These are phyloP conservation scores for Blennius ocellaris DNA, from an alignment of 2,113 vertebrate genomes.

Conservation along the genomic window DNA sequence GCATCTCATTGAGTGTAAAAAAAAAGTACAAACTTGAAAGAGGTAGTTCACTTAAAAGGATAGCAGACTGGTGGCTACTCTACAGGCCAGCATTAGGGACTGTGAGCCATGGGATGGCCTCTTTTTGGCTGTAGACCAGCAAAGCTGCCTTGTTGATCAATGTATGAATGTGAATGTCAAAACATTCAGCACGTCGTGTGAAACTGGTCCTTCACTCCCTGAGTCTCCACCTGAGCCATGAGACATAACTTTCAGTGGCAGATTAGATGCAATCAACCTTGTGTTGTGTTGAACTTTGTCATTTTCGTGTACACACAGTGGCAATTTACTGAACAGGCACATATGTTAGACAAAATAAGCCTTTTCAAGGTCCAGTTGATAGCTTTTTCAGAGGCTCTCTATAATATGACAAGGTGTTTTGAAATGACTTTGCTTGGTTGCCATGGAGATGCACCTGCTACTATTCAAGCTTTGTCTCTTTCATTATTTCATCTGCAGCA, in stretches of 20 bases:
- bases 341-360: not conserved
- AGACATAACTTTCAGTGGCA: not conserved
- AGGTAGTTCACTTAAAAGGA: not conserved
- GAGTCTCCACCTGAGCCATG: too few relatives aligned
- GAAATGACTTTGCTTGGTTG: not conserved
- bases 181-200: not conserved
- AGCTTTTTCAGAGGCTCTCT: not conserved
- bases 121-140: not conserved
- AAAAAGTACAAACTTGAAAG: not conserved
- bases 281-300: not conserved
- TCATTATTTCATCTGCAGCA: not conserved
- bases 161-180: not conserved
- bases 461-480: not conserved
- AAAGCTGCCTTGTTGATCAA: not conserved
- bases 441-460: not conserved
- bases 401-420: not conserved
- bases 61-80: not conserved
- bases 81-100: conserved; percentile 1
- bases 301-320: not conserved
- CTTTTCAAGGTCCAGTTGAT: not conserved
- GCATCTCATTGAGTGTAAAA: not conserved
- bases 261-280: not conserved
- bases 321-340: not conserved
- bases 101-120: conserved; percentile 10
- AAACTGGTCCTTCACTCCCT: not conserved